Conservation (phyloP, 2,888 invertebrate species). For the Melanophora roralis region DNA sequence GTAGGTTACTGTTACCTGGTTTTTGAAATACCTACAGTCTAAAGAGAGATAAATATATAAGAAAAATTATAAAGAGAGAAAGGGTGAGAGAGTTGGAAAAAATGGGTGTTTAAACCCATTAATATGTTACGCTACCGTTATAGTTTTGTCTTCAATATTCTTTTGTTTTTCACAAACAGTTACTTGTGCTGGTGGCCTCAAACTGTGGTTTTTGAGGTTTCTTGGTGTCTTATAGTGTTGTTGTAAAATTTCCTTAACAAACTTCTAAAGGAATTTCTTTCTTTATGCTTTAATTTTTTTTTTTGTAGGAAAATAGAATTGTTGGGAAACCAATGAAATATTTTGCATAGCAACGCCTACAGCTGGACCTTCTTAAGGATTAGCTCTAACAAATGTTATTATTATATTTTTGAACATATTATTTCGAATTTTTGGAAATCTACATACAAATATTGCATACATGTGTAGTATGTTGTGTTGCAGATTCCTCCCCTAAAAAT, state of each 20-base stretch:
- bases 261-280: constrained; percentile 2
- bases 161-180: background rate
- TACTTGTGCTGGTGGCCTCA: background rate
- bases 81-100: constrained; percentile 1
- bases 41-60: too few relatives aligned
- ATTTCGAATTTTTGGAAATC: constrained; percentile 14
- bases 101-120: constrained; percentile 73
- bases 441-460: background rate
- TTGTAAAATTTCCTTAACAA: background rate
- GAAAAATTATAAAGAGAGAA: background rate
- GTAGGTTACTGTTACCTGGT: too few relatives aligned
- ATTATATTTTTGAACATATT: background rate
- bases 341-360: constrained; percentile 55
- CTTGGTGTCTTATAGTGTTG: background rate
- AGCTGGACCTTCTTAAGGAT: constrained; percentile 66
- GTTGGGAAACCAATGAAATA: background rate
- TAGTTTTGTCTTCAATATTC: constrained; percentile 1
- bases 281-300: constrained; percentile 58
- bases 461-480: constrained; percentile 16
- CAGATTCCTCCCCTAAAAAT: background rate
- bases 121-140: constrained; percentile 65
- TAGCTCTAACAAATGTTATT: constrained; percentile 70
- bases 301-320: constrained; percentile 25
- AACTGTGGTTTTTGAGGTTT: constrained; percentile 62
- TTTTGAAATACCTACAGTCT: too few relatives aligned